phyloP scores from a whole-genome alignment of 1,140 invertebrate species.

The Carposina sasakii region DNA sequence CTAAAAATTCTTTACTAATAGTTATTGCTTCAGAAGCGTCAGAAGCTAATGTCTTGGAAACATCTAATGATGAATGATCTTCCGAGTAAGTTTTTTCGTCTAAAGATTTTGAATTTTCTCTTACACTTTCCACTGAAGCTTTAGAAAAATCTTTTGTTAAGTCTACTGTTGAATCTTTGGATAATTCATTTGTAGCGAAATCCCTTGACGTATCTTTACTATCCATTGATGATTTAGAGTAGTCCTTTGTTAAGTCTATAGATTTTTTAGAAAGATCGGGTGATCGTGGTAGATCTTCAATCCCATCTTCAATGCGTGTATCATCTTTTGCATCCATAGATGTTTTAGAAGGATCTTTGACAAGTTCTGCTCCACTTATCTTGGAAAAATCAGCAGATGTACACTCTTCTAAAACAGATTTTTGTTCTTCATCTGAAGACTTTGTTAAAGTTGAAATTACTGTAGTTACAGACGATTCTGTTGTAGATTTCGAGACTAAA shows the following conservation, averaged over 20 bases:
- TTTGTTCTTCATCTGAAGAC: conserved; percentile 63
- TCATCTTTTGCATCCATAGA: conserved; percentile 61
- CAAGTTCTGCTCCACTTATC: conserved; percentile 60
- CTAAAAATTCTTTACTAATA: conserved; percentile 53
- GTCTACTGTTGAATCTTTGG: conserved; percentile 64
- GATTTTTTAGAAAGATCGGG: conserved; percentile 66
- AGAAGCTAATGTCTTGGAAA: conserved; percentile 62
- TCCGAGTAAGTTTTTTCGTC: conserved; percentile 67
- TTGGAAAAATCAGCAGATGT: conserved; percentile 64
- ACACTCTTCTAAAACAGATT: conserved; percentile 58
- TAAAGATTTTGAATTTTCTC: conserved; percentile 59
- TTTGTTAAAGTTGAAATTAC: conserved; percentile 61
- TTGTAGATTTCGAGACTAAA: conserved; percentile 61
- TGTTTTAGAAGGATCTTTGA: conserved; percentile 60
- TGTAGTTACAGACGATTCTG: conserved; percentile 62
- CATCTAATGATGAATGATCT: conserved; percentile 62
- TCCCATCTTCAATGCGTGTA: conserved; percentile 48
- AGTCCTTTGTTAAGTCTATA: conserved; percentile 62
- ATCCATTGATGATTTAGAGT: conserved; percentile 65
- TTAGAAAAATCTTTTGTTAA: conserved; percentile 64
- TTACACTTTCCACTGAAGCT: conserved; percentile 60
- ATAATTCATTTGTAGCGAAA: conserved; percentile 66
- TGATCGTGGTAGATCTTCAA: conserved; percentile 53
- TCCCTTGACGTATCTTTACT: conserved; percentile 67
- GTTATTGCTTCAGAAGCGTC: conserved; percentile 59